Base-by-base conservation (phyloP, 1,140 invertebrate species). In the Aphis craccivora region DNA sequence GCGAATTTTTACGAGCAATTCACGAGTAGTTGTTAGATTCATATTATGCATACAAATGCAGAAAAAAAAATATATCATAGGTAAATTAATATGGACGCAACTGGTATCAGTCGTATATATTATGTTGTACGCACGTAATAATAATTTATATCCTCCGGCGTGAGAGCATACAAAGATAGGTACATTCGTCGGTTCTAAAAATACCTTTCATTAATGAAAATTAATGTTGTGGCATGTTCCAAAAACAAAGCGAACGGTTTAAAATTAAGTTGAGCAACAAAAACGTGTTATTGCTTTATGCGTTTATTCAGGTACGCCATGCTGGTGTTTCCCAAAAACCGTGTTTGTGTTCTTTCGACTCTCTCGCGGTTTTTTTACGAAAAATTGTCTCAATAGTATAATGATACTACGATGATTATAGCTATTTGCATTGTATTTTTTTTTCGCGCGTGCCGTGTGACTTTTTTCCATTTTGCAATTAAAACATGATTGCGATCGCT, bases 261-360 rank as follows among this genome's bases (percentile, higher is more conserved):
- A 86, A 86, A 43, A 86, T 25, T 23, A 25, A 86, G 37, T 40
- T 43, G 37, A 25, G 83, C 37, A 40, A 86, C 83, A 25, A 1
- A 86, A 43, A 86, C 83, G 40, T 43, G 83, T 86, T 86, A 43
- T 86, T 86, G 37, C 83, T 86, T 83, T 37, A 83, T 22, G 7
- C n/a, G 81, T 22, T 20, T 40, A 83, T 23, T n/a, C 30, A 30
- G 4, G 14, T n/a, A 14, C 14, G 60, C 30, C 18, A 5, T n/a
- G 14, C 30, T 18, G 14, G n/a, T 35, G 14, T 67, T 67, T 30
- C 30, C 30, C 55, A 11, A 60, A 60, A 60, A 60, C 55, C 60
- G 60, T n/a, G 30, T 76, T n/a, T 76, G 11, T 18, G 60, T 76
- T 76, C n/a, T 11, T 3, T n/a, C 14, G 18, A 76, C n/a, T 76